A percentile compares a stretch with the other conserved stretches of the same genome.
Conservation (phyloP, 2,113 vertebrate species). For the Hiodon alosoides region DNA sequence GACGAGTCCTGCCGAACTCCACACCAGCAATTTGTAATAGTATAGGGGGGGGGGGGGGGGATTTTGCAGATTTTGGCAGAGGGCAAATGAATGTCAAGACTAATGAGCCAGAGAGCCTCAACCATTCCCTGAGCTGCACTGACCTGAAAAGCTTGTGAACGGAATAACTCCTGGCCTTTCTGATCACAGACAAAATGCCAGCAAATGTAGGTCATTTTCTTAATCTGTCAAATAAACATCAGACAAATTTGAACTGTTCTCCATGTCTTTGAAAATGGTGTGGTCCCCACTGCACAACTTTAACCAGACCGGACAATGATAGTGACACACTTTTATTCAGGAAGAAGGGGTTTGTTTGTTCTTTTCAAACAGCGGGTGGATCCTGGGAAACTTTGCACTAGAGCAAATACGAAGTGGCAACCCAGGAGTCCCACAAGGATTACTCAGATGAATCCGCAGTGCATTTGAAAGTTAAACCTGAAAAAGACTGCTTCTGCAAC, state of each 20-base stretch:
- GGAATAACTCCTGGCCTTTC: not conserved
- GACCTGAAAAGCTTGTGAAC: not conserved
- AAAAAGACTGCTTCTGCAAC: constrained; percentile 3
- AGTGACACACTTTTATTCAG: constrained; percentile 12
- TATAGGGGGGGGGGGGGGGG: not conserved
- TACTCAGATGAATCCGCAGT: not conserved
- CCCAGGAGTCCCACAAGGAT: constrained; percentile 27
- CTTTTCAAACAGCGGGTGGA: constrained; percentile 17
- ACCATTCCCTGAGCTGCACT: not conserved
- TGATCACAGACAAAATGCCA: no score
- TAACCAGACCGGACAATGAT: not conserved
- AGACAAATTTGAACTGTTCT: no score
- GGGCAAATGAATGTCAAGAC: no score
- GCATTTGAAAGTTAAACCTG: constrained; percentile 20
- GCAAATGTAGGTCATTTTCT: no score
- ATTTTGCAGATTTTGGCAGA: no score
- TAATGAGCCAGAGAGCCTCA: not conserved
- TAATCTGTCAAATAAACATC: no score
- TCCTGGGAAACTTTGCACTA: constrained; percentile 30
- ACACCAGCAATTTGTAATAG: constrained; percentile 24
- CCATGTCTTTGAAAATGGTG: no score
- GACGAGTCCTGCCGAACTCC: constrained; percentile 14
- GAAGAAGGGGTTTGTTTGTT: not conserved
- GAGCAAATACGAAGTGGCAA: constrained; percentile 45
- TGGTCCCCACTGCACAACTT: no score